Evolutionary conservation across 2,888 invertebrate genomes (phyloP).

Genomic region (Pseudeuparius sepicola): DNA sequence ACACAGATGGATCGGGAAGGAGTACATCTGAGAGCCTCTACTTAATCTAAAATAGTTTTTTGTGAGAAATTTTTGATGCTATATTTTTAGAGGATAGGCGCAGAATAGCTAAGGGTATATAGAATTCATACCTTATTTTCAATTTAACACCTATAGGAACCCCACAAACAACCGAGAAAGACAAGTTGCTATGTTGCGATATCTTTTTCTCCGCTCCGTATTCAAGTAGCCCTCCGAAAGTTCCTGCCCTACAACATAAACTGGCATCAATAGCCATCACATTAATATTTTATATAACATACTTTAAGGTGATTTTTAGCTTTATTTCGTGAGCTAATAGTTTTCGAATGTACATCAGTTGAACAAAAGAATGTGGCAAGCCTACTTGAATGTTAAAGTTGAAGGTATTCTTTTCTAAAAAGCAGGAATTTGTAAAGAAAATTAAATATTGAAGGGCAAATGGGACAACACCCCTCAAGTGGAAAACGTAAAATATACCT

Average conservation of each 20-base stretch:
- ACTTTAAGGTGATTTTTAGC: conserved; percentile 48
- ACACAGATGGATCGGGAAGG: conserved; percentile 82
- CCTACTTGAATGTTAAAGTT: conserved; percentile 71
- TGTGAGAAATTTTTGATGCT: too few relatives aligned
- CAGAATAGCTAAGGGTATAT: too few relatives aligned
- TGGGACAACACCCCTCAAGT: too few relatives aligned
- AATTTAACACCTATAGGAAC: conserved; percentile 81
- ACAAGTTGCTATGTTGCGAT: conserved; percentile 78
- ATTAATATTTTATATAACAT: conserved; percentile 14
- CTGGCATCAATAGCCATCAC: background rate
- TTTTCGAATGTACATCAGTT: conserved; percentile 68
- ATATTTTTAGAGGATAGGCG: too few relatives aligned
- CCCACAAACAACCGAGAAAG: conserved; percentile 77
- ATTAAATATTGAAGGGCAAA: too few relatives aligned
- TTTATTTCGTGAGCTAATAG: conserved; percentile 71
- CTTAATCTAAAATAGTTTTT: conserved; percentile 56
- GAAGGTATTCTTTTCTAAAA: conserved; percentile 39
- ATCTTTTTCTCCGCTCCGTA: conserved; percentile 91
- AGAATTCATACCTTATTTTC: conserved; percentile 63
- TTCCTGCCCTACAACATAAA: conserved; percentile 56
- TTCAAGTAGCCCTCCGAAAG: conserved; percentile 78
- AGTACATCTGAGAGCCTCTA: conserved; percentile 78
- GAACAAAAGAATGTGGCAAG: conserved; percentile 68
- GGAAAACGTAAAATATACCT: too few relatives aligned
- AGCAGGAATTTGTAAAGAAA: too few relatives aligned